Evolutionary conservation across 2,888 invertebrate species (phyloP).

Genomic region (Rotaria magnacalcarata): DNA sequence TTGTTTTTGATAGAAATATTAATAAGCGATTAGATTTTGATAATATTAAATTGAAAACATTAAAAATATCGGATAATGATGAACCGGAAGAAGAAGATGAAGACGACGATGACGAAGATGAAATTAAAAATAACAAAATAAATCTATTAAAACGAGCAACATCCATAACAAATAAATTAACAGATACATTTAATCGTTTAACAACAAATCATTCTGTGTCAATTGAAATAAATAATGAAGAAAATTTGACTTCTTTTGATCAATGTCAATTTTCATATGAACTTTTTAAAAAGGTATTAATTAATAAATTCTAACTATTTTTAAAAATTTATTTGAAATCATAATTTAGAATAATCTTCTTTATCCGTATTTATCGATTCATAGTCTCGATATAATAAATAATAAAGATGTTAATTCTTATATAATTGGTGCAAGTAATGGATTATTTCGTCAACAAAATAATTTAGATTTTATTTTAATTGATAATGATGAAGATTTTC

Average conservation of each 20-base stretch:
- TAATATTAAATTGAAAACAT: neutral
- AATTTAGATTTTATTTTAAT: slow-evolving; percentile 85
- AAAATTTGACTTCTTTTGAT: neutral
- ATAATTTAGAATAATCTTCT: slow-evolving; percentile 75
- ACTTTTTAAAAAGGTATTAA: neutral
- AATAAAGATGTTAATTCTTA: slow-evolving; percentile 51
- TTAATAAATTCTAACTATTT: neutral
- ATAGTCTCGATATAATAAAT: slow-evolving; percentile 79
- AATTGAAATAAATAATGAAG: neutral
- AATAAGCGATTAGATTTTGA: neutral
- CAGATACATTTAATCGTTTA: neutral
- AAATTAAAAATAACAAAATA: neutral
- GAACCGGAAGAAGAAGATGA: neutral
- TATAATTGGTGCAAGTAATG: slow-evolving; percentile 93
- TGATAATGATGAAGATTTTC: slow-evolving; percentile 66
- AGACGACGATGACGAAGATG: neutral
- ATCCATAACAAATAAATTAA: neutral
- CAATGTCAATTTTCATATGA: neutral
- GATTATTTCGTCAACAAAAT: slow-evolving; percentile 85
- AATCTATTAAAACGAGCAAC: slow-evolving; percentile 19
- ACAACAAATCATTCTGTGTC: neutral
- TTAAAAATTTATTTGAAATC: neutral
- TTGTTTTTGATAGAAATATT: neutral
- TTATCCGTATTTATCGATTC: slow-evolving; percentile 87
- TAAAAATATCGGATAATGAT: neutral